Percentiles rank a stretch among this genome's conserved stretches.
Conservation (phyloP, 2,888 invertebrate genomes). For the Lochmaea capreae region DNA sequence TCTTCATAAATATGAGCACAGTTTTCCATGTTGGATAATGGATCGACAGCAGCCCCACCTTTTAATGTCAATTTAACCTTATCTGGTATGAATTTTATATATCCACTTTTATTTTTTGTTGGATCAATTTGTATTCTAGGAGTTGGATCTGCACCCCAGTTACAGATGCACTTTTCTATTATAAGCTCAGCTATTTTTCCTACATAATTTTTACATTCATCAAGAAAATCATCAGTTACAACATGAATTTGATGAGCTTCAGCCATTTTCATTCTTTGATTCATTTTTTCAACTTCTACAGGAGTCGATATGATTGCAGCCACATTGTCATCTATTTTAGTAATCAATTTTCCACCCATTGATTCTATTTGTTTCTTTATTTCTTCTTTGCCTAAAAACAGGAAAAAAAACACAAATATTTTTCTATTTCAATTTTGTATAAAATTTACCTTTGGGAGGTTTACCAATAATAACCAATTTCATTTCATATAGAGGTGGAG, state of each 20-base stretch:
- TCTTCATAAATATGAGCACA: conserved; percentile 81
- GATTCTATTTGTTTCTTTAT: conserved; percentile 77
- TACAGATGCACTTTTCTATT: conserved; percentile 78
- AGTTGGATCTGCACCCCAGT: conserved; percentile 82
- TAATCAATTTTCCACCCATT: conserved; percentile 81
- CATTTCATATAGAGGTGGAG: conserved; percentile 80
- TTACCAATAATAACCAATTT: conserved; percentile 77
- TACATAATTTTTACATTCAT: conserved; percentile 72
- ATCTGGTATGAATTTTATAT: conserved; percentile 68
- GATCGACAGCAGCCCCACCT: conserved; percentile 90
- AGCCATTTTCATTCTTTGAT: conserved; percentile 74
- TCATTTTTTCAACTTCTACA: conserved; percentile 77
- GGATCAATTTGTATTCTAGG: conserved; percentile 59
- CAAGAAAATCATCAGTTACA: conserved; percentile 81
- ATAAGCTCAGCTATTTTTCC: conserved; percentile 75
- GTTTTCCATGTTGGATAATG: conserved; percentile 84
- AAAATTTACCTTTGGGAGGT: conserved; percentile 62
- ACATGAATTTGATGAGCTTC: conserved; percentile 81
- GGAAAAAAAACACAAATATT: not conserved
- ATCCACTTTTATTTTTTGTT: conserved; percentile 61
- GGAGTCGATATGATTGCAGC: conserved; percentile 82
- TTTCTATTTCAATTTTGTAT: too few relatives aligned
- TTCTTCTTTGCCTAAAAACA: conserved; percentile 67
- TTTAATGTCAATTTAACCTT: conserved; percentile 80
- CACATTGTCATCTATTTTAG: conserved; percentile 73